These are phyloP conservation scores for Epinephelus cyanopodus DNA, from an alignment of 2,113 vertebrate genomes.

Conservation along the genomic window DNA sequence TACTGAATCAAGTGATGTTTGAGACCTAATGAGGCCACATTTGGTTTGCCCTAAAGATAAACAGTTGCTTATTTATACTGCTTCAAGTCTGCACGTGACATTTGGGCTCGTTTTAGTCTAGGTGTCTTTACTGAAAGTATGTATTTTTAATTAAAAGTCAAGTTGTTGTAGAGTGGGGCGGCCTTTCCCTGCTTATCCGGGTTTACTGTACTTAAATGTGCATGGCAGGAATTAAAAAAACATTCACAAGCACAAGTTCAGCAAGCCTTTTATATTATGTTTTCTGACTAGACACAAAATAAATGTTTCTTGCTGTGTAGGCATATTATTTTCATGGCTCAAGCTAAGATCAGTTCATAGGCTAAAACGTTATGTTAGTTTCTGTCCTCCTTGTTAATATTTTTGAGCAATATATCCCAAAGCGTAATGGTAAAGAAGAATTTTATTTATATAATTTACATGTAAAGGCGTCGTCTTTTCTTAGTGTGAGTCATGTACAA, in stretches of 20 bases:
- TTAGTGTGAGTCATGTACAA: neutral
- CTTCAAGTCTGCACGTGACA: neutral
- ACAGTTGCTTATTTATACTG: neutral
- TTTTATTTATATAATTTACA: neutral
- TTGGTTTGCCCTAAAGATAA: neutral
- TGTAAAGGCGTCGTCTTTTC: neutral
- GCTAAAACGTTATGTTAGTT: neutral
- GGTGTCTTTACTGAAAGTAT: neutral
- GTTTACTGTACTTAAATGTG: neutral
- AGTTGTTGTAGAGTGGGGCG: neutral
- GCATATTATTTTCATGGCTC: slow-evolving; percentile 3
- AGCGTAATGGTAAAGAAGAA: neutral
- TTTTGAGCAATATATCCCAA: neutral
- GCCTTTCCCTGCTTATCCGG: neutral
- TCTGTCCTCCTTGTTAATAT: neutral
- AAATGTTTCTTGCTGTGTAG: neutral
- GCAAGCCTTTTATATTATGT: neutral
- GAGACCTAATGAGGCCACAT: neutral
- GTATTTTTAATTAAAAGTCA: neutral
- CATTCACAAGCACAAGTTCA: neutral
- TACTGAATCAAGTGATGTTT: neutral
- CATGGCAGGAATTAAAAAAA: neutral
- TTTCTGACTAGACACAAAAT: neutral
- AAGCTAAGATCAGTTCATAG: neutral
- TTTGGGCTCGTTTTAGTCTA: neutral